phyloP scores from a whole-genome alignment of 2,113 vertebrate species.

The Irena cyanogastra region DNA sequence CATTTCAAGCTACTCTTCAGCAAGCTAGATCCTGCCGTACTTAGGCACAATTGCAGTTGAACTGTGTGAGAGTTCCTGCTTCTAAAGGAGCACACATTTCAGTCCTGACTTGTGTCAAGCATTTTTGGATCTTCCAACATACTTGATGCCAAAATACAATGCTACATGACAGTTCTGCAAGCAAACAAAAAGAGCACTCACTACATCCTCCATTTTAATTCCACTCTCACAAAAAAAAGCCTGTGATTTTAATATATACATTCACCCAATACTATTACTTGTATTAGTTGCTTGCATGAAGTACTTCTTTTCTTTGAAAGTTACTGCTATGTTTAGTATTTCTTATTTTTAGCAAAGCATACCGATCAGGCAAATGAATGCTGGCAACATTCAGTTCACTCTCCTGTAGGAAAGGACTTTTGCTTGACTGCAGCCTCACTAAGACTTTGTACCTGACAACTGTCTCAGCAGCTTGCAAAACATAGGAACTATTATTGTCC shows the following conservation, averaged over 20 bases:
- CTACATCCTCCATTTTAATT: background rate
- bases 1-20: background rate
- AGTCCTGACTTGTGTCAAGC: background rate
- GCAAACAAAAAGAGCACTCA: background rate
- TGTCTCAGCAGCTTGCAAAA: background rate
- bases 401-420: background rate
- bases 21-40: conserved; percentile 2
- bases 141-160: background rate
- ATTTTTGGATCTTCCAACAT: background rate
- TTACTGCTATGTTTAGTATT: background rate
- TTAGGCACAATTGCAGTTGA: background rate
- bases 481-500: background rate
- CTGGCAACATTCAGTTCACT: background rate
- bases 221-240: background rate
- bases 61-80: background rate
- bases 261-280: background rate
- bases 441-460: background rate
- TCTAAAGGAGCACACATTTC: background rate
- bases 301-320: background rate
- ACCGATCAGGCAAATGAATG: background rate
- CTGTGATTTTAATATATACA: background rate
- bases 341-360: background rate
- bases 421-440: background rate
- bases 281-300: background rate
- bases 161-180: background rate